phyloP scores from a whole-genome alignment of 2,888 invertebrate genomes.

The Metopia argyrocephala region DNA sequence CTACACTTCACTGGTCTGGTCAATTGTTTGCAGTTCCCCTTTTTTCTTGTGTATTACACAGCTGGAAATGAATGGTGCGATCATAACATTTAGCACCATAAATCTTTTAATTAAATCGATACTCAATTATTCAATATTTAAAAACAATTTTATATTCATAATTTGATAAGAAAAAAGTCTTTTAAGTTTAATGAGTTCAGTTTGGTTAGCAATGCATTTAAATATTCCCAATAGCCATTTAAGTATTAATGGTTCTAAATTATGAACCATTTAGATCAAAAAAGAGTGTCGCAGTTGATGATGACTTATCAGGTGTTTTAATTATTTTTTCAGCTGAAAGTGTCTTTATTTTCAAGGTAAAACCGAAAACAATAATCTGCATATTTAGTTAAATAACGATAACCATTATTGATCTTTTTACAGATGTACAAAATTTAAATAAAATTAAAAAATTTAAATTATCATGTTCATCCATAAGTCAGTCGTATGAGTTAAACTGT shows the following conservation, averaged over 20 bases:
- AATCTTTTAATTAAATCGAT: slow-evolving; percentile 61
- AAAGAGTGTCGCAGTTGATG: not conserved
- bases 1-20: too few relatives aligned
- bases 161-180: slow-evolving; percentile 51
- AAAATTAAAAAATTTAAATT: too few relatives aligned
- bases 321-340: slow-evolving; percentile 51
- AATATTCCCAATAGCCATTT: slow-evolving; percentile 24
- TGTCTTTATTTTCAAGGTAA: not conserved
- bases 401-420: too few relatives aligned
- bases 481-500: too few relatives aligned
- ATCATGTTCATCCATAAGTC: too few relatives aligned
- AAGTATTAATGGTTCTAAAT: slow-evolving; percentile 8
- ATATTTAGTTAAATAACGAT: too few relatives aligned
- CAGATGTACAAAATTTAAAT: too few relatives aligned
- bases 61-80: slow-evolving; percentile 47
- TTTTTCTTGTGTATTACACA: slow-evolving; percentile 7
- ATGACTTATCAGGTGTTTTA: slow-evolving; percentile 42
- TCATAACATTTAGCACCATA: slow-evolving; percentile 57
- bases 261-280: not conserved
- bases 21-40: not conserved
- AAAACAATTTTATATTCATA: slow-evolving; percentile 44
- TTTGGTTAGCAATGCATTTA: too few relatives aligned
- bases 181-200: slow-evolving; percentile 41
- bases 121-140: slow-evolving; percentile 54
- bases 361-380: not conserved